Base-by-base conservation (phyloP, 2,888 invertebrate genomes). In the Aquatica leii region DNA sequence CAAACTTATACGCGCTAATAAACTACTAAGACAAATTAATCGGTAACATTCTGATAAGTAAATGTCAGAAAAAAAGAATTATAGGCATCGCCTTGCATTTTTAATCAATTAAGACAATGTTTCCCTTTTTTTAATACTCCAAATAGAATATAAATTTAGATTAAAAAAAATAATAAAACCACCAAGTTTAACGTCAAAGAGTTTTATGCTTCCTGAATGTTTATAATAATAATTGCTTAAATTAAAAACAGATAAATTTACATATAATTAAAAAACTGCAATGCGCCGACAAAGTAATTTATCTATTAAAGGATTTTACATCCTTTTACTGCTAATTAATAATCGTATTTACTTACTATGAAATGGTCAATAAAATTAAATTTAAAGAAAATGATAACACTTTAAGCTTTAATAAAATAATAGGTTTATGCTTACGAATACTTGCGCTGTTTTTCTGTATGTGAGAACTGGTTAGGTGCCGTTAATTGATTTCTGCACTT, bases 1-100 rank as follows among this genome's bases (percentile, higher is more conserved):
- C 20, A 46, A 46, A 20, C 20, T 18, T 46, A n/a, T 46, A 24
- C 6, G 24, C 24, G 15, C 17, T 55, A 43, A 55, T 55, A 46
- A 55, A 46, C 21, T 55, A 31, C 31, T 31, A 34, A 55, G 17
- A 18, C 18, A 34, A 43, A 55, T 46, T 57, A 46, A 57, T 57
- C 46, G 31, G 40, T 8, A 21, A 18, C 12, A 49, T 37, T 48
- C 35, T 48, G 21, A 18, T 57, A 6, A 48, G 35, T 49, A 40
- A 57, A 48, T 48, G 56, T 20, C 48, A 55, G 14, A 34, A 1
- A 14, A 14, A 18, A 41, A 41, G 11, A 54, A 41, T 41, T 54
- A 54, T 54, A 21, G 8, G 1, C 46, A 46, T 46, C 20, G 18
- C 18, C 9, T 11, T 20, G 18, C 46, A 46, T n/a, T 46, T 46